Evolutionary conservation across 2,797 vertebrate genomes (phyloP), one percentile per base, ranked within the genome.

Genomic region (Babyrousa celebensis): DNA sequence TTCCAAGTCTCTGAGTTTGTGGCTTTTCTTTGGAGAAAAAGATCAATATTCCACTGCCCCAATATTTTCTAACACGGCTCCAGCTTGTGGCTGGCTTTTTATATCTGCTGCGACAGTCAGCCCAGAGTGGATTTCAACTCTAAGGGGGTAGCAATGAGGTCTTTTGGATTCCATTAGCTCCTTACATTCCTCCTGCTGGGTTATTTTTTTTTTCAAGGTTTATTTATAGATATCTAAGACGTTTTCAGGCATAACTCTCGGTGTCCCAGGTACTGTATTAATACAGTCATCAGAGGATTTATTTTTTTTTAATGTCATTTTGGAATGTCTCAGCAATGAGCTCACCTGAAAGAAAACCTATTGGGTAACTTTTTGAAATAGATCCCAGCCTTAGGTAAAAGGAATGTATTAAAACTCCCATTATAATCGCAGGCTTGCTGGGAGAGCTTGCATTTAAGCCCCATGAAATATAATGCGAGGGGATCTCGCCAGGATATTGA

Each of bases 221-320:
- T 98, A 74, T 98, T 98, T 98, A 98, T 98, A 97, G 98, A 96
- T 95, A 97, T 43, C 1, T 86, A 52, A 89, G 96, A 95, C 56
- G 23, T 92, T 96, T 93, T 96, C 96, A 92, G 91, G 89, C 82
- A 83, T 92, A 93, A 85, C 80, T 72, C 77, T 95, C 48, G 74
- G 94, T 97, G 95, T 97, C 96, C 96, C 86, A 96, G 96, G 95
- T 96, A 89, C 82, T 97, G 97, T 96, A 82, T 96, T 98, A 97
- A 87, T 82, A 96, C 48, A 97, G 96, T 97, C 95, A 97, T 96
- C 96, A 95, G 89, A 97, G 90, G 95, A 94, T 95, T 97, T 97
- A 97, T 95, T 98, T 97, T 98, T 97, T 48, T 97, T 94, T 94
- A 97, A 95, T 97, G 94, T 93, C 83, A 79, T 95, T 97, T 97